Percentiles rank a stretch among this genome's conserved stretches.
phyloP scores from a whole-genome alignment of 2,888 invertebrate genomes.

The Cephus runcator region DNA sequence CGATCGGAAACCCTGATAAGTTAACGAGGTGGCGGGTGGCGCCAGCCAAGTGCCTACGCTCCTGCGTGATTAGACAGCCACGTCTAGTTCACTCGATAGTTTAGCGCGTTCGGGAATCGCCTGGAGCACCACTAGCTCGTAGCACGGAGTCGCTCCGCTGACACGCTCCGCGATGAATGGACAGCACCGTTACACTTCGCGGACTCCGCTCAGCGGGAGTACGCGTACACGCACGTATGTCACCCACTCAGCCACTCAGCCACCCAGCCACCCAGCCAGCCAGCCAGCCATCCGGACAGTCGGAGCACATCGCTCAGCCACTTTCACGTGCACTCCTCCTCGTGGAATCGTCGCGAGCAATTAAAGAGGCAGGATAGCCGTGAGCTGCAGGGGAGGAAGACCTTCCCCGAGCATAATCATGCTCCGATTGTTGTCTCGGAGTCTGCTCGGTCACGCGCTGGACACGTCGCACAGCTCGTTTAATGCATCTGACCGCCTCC shows the following conservation, averaged over 20 bases:
- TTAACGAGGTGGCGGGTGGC: not conserved
- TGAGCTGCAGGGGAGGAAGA: not conserved
- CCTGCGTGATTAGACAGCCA: not conserved
- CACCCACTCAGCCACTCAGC: not conserved
- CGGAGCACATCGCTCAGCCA: not conserved
- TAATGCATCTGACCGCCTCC: slow-evolving; percentile 41
- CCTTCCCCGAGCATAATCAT: slow-evolving; percentile 41
- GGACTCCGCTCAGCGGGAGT: slow-evolving; percentile 18
- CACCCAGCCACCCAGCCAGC: no score
- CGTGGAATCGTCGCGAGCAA: not conserved
- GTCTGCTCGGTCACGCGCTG: not conserved
- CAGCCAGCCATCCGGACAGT: not conserved
- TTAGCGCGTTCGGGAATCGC: not conserved
- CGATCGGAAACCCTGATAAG: not conserved
- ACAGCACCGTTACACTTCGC: slow-evolving; percentile 40
- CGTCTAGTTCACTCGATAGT: not conserved
- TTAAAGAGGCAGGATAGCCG: not conserved
- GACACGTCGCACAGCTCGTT: slow-evolving; percentile 2
- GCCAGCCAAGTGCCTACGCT: not conserved
- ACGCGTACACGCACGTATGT: not conserved
- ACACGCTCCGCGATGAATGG: slow-evolving; percentile 46
- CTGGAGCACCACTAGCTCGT: not conserved
- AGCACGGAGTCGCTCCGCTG: slow-evolving; percentile 12
- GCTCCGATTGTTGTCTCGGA: slow-evolving; percentile 51
- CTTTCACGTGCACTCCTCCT: not conserved